Evolutionary conservation across 2,113 vertebrate species (phyloP).

Genomic region (Mustela nigripes): DNA sequence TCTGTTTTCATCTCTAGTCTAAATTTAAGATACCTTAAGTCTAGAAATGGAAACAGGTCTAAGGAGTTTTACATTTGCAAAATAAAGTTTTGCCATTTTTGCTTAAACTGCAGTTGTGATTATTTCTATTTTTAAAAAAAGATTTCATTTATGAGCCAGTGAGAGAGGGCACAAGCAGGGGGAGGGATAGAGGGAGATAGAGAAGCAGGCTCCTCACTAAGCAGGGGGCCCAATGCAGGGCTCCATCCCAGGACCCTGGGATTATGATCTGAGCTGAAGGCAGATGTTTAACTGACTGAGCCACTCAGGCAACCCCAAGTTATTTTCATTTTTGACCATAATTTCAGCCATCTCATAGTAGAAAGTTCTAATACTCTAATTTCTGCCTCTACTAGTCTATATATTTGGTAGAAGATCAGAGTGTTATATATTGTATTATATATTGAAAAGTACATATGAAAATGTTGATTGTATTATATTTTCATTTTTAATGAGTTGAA

Average conservation of each 20-base stretch:
- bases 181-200: no score
- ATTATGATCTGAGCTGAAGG: background rate
- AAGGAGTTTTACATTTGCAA: conserved; percentile 47
- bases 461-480: conserved; percentile 49
- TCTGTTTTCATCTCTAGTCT: background rate
- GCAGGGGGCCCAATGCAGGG: no score
- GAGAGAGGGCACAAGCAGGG: no score
- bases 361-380: conserved; percentile 27
- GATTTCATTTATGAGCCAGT: no score
- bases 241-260: background rate
- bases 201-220: no score
- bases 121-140: background rate
- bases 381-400: conserved; percentile 17
- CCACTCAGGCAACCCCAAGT: background rate
- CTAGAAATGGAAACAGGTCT: conserved; percentile 8
- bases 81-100: conserved; percentile 53
- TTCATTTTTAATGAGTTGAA: conserved; percentile 64
- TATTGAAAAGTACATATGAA: conserved; percentile 32
- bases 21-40: background rate
- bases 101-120: background rate
- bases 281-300: background rate
- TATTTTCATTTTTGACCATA: conserved; percentile 30
- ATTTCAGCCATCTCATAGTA: conserved; percentile 20
- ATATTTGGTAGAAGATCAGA: conserved; percentile 23
- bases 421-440: conserved; percentile 1